A percentile compares a stretch with the other conserved stretches of the same genome.
These are phyloP conservation scores for Lochmaea crataegi DNA, from an alignment of 2,888 invertebrate genomes.

Conservation along the genomic window DNA sequence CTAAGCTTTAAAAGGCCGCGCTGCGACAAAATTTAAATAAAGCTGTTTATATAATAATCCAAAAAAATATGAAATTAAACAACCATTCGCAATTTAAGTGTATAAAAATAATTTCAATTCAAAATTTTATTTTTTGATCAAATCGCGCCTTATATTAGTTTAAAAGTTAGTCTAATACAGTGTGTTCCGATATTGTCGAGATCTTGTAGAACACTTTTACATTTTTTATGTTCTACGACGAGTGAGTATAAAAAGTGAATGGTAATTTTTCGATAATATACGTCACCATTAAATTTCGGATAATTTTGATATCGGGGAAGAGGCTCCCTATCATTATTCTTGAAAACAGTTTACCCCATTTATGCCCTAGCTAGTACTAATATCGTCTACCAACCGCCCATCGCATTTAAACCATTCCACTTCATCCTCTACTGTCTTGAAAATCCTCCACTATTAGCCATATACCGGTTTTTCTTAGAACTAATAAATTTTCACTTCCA, in stretches of 20 bases:
- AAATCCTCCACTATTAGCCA: too few relatives aligned
- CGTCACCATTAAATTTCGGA: neutral
- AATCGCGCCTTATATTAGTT: constrained; percentile 5
- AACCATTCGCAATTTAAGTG: neutral
- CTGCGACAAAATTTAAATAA: neutral
- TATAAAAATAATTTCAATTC: neutral
- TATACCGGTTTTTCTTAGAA: too few relatives aligned
- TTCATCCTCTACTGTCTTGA: too few relatives aligned
- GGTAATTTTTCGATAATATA: constrained; percentile 2
- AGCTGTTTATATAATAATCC: neutral
- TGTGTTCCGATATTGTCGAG: neutral
- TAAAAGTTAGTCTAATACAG: constrained; percentile 5
- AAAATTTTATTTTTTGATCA: neutral
- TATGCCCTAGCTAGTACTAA: too few relatives aligned
- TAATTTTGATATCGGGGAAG: neutral
- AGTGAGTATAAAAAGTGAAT: neutral
- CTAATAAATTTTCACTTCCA: too few relatives aligned
- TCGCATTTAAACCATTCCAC: too few relatives aligned
- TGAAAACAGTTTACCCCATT: neutral
- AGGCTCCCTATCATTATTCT: neutral
- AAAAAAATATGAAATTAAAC: neutral
- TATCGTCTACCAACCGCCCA: too few relatives aligned
- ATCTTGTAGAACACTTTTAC: constrained; percentile 2
- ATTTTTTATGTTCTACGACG: constrained; percentile 4
- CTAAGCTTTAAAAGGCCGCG: neutral